Evolutionary conservation across 1,140 invertebrate species (phyloP).

Genomic region (Ridgeia piscesae): DNA sequence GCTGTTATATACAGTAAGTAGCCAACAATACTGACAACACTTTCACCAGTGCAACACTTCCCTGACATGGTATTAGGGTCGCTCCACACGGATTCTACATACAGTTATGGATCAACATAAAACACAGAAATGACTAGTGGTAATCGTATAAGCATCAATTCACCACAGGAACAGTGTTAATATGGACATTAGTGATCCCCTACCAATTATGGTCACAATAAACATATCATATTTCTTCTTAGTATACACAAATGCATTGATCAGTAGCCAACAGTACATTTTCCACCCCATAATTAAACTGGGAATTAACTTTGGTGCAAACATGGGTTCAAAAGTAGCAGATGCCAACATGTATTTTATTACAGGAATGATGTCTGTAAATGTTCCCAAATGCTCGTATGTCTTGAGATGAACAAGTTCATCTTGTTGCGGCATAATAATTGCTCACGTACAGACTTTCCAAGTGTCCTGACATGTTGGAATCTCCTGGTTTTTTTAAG

Average conservation of each 20-base stretch:
- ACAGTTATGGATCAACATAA: not conserved
- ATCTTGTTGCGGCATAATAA: too few relatives aligned
- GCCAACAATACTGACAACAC: not conserved
- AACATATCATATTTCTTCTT: not conserved
- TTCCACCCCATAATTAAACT: not conserved
- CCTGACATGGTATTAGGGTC: not conserved
- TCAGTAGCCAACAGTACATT: not conserved
- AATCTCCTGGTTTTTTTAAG: too few relatives aligned
- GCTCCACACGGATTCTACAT: not conserved
- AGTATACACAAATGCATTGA: not conserved
- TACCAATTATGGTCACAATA: not conserved
- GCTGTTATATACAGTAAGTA: not conserved
- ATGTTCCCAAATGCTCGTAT: not conserved
- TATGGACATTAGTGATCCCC: not conserved
- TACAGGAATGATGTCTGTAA: not conserved
- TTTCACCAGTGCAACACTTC: not conserved
- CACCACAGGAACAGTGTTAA: not conserved
- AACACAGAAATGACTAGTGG: not conserved
- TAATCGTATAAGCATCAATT: not conserved
- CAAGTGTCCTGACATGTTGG: too few relatives aligned
- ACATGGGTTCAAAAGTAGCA: not conserved
- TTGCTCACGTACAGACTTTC: not conserved
- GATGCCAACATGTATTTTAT: not conserved
- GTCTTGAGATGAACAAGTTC: not conserved
- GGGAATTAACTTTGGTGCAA: not conserved